A percentile compares a stretch with the other conserved stretches of the same genome.
These are phyloP conservation scores for Aromia moschata DNA, from an alignment of 2,888 invertebrate genomes.

Conservation along the genomic window DNA sequence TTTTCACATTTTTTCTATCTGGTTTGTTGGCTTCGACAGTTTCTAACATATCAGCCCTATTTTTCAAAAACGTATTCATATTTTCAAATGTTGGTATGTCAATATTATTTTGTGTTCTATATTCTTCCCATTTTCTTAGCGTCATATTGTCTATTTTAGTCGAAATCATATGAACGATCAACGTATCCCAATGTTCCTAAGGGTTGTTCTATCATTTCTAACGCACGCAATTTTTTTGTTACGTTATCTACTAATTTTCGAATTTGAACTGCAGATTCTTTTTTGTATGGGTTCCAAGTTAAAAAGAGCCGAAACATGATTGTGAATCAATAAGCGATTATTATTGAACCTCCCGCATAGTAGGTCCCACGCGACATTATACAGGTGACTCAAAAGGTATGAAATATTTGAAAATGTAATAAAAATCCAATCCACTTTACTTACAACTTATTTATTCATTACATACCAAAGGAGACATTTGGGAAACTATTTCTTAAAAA, in stretches of 20 bases:
- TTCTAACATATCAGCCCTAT: background rate
- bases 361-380: background rate
- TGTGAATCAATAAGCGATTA: background rate
- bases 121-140: background rate
- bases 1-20: background rate
- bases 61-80: background rate
- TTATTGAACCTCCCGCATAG: background rate
- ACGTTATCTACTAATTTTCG: background rate
- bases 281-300: background rate
- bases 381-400: background rate
- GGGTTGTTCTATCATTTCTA: background rate
- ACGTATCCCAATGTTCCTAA: background rate
- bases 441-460: background rate
- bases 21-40: background rate
- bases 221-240: background rate
- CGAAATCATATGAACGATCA: background rate
- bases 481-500: background rate
- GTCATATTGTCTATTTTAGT: background rate
- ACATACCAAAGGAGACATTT: background rate
- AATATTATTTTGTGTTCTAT: background rate
- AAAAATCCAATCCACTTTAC: background rate
- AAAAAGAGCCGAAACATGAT: constrained; percentile 4
- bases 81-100: constrained; percentile 1
- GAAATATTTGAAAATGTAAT: background rate
- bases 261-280: background rate